phyloP scores from a whole-genome alignment of 2,113 vertebrate species.

The Chaetops frenatus region DNA sequence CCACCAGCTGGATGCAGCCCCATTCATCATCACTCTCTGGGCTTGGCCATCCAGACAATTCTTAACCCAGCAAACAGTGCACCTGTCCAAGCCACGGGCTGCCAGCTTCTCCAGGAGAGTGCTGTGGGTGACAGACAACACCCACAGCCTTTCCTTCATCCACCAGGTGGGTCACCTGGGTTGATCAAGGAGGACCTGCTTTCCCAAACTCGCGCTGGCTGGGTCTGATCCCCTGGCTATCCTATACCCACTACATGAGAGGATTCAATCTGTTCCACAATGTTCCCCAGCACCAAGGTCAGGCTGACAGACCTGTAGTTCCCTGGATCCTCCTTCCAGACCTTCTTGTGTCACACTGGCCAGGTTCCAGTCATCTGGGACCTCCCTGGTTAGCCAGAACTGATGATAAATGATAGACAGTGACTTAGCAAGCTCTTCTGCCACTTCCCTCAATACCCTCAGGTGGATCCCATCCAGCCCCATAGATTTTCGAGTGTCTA shows the following conservation, averaged over 20 bases:
- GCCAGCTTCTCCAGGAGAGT: not conserved
- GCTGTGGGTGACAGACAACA: not conserved
- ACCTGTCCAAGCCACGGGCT: not conserved
- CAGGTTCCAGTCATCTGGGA: not conserved
- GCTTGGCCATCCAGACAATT: not conserved
- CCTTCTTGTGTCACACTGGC: not conserved
- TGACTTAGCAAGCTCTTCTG: not conserved
- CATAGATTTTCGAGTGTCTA: not conserved
- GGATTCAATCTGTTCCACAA: not conserved
- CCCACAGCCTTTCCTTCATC: not conserved
- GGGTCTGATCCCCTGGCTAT: not conserved
- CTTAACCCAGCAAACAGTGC: not conserved
- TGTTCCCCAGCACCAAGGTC: not conserved
- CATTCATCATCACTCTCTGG: not conserved
- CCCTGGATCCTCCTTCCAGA: not conserved
- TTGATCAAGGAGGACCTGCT: not conserved
- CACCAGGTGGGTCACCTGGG: not conserved
- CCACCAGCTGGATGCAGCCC: not conserved
- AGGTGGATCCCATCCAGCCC: not conserved
- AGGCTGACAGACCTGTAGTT: not conserved
- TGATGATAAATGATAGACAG: not conserved
- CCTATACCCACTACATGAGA: not conserved
- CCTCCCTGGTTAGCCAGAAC: too few relatives aligned
- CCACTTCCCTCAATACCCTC: not conserved
- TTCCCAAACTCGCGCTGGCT: not conserved